phyloP scores from a whole-genome alignment of 2,113 vertebrate genomes.

The Barnardius zonarius region DNA sequence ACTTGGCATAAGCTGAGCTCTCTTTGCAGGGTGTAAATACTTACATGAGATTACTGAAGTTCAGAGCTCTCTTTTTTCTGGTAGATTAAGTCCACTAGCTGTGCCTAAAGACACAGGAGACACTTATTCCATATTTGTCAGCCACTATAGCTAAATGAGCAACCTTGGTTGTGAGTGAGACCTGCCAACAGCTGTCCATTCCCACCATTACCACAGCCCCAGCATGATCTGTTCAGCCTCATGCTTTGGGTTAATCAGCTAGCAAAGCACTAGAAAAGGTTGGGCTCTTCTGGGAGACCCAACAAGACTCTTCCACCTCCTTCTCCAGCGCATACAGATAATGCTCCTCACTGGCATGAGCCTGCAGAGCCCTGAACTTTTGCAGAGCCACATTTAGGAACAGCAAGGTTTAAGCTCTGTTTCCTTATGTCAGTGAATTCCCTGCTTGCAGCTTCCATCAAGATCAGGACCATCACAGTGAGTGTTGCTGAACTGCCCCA shows the following conservation, averaged over 20 bases:
- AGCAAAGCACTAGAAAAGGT: neutral
- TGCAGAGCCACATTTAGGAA: neutral
- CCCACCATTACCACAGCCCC: neutral
- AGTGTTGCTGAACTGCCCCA: neutral
- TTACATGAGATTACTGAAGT: neutral
- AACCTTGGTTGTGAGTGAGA: neutral
- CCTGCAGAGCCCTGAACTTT: neutral
- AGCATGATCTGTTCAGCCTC: neutral
- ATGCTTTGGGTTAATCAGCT: neutral
- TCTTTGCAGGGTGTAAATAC: neutral
- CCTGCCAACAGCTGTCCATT: neutral
- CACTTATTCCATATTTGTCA: too few species aligned
- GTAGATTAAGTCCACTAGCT: neutral
- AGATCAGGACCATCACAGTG: neutral
- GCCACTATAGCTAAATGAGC: neutral
- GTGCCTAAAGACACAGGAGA: neutral
- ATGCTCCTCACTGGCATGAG: fast-evolving
- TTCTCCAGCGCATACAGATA: fast-evolving
- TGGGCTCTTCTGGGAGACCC: neutral
- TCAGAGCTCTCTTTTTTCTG: neutral
- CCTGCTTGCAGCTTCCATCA: neutral
- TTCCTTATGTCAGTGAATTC: neutral
- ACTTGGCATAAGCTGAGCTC: neutral
- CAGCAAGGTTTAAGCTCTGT: neutral
- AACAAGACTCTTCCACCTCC: neutral